These are phyloP conservation scores for Creontiades dilutus DNA, from an alignment of 2,888 invertebrate genomes.

Conservation along the genomic window DNA sequence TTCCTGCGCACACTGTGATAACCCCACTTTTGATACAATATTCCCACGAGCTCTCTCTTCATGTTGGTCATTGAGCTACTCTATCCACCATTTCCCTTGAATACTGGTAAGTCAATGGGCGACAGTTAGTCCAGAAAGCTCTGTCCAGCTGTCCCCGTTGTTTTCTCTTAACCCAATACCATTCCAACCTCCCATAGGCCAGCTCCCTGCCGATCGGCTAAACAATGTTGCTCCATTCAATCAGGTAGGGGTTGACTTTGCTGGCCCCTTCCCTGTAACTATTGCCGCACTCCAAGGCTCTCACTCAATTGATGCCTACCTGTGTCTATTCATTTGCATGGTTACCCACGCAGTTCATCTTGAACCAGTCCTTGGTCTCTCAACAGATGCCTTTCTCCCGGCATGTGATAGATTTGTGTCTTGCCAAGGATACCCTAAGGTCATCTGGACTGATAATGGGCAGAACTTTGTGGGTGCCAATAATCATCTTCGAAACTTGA, in stretches of 20 bases:
- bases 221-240: not conserved
- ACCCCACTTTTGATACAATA: not conserved
- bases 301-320: too few species aligned
- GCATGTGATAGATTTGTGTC: too few species aligned
- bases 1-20: not conserved
- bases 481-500: too few species aligned
- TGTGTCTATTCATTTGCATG: too few species aligned
- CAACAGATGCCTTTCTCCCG: too few species aligned
- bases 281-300: not conserved
- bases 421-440: too few species aligned
- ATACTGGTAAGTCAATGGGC: slow-evolving; percentile 16
- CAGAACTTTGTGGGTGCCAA: too few species aligned
- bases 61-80: not conserved
- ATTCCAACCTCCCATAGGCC: not conserved
- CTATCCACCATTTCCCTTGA: not conserved
- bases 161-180: not conserved
- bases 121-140: not conserved
- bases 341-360: too few species aligned
- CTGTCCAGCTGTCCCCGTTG: not conserved
- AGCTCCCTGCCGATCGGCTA: not conserved
- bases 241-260: not conserved
- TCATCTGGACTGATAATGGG: too few species aligned
- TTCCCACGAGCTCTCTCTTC: not conserved
- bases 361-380: too few species aligned
- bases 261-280: not conserved